Evolutionary conservation across 2,888 invertebrate species (phyloP), one percentile per base, ranked within the genome.

Genomic region (Nemotelus pantherinus): DNA sequence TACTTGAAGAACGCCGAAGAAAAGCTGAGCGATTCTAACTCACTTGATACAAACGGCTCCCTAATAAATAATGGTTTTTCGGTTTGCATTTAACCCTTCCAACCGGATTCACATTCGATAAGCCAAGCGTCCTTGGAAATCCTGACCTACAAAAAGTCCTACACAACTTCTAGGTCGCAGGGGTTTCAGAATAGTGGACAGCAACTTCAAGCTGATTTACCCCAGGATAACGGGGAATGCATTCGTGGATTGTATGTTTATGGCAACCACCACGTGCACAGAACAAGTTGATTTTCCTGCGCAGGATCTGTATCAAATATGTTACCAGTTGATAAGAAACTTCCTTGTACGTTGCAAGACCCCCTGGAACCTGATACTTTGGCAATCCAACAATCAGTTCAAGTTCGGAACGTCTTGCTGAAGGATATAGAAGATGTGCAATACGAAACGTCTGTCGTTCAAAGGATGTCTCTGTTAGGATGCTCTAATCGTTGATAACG

Each of bases 361-460:
- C 44, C 25, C 67, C 41, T 43, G 60, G 25, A 39, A 39, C 41
- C 6, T 4, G 44, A 25, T 25, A 25, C 25, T 25, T 25, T 25
- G 25, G 25, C 25, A 25, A 50, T 65, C 25, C 50, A 48, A 48
- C 50, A 68, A n/a, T 68, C 67, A 68, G 67, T 68, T 50, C 50
- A 68, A 68, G 67, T 68, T 68, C 67, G 67, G 67, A 48, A 68
- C 39, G 67, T 44, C 67, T 39, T 48, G 25, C 50, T 25, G 67
- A 10, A 68, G 48, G 67, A 68, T 68, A 48, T 48, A 48, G 48
- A 50, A 10, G 50, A 48, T 39, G 50, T 48, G 67, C 50, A n/a
- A 25, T 68, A 5, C 67, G 7, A 48, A 60, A 60, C n/a, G 25
- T 25, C 25, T 25, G 25, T 25, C 25, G 25, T 25, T 25, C 25